phyloP scores from a whole-genome alignment of 1,140 invertebrate genomes.

The Spodoptera frugiperda region DNA sequence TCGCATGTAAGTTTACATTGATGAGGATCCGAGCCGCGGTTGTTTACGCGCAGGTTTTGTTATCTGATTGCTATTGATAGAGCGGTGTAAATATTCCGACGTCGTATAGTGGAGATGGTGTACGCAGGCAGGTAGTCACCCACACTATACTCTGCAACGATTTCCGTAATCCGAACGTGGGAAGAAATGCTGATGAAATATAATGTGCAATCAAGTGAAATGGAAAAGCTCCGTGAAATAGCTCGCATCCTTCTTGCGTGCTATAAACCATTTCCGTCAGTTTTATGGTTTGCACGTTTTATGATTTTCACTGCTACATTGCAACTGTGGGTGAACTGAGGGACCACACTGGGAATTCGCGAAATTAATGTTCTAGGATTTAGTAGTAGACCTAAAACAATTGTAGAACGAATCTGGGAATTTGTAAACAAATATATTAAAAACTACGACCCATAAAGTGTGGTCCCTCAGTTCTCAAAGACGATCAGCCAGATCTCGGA shows the following conservation, averaged over 20 bases:
- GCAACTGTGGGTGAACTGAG: too few species aligned
- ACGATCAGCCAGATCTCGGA: too few species aligned
- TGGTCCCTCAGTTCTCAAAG: too few species aligned
- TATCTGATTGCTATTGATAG: not conserved
- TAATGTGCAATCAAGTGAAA: slow-evolving; percentile 73
- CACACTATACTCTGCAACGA: slow-evolving; percentile 1
- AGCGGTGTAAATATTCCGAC: too few species aligned
- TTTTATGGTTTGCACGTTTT: slow-evolving; percentile 75
- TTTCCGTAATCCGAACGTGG: slow-evolving; percentile 52
- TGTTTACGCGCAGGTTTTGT: not conserved
- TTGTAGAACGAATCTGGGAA: too few species aligned
- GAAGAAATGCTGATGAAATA: slow-evolving; percentile 63
- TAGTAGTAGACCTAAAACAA: too few species aligned
- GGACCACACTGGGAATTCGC: too few species aligned
- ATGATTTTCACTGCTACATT: slow-evolving; percentile 65
- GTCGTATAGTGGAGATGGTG: too few species aligned
- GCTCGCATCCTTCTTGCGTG: slow-evolving; percentile 70
- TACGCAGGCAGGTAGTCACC: slow-evolving; percentile 1
- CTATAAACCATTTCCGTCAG: slow-evolving; percentile 67
- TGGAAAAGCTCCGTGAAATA: slow-evolving; percentile 61
- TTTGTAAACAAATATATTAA: too few species aligned
- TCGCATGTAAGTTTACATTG: not conserved
- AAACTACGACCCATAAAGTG: too few species aligned
- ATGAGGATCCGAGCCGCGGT: not conserved
- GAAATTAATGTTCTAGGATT: too few species aligned